Evolutionary conservation across 2,113 vertebrate genomes (phyloP), one percentile per base, ranked within the genome.

Genomic region (Onychostruthus taczanowskii): DNA sequence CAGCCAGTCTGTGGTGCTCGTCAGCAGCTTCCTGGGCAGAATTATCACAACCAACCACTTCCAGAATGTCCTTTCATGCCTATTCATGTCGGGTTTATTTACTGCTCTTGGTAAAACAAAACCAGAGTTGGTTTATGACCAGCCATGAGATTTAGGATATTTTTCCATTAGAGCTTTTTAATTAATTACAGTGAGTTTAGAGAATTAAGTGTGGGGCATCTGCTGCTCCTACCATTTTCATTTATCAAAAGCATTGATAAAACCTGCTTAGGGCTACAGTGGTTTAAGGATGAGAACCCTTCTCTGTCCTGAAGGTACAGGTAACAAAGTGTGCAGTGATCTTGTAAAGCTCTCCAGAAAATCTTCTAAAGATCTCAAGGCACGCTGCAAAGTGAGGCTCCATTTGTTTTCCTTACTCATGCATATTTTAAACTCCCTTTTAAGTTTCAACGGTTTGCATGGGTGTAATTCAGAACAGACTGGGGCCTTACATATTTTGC

Each of bases 401-500:
- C 69, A 10, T 64, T 95, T 41, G 41, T 68, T 89, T 82, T 35
- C 81, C 91, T 95, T 91, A 77, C 91, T 94, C 91, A 83, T 68
- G 82, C 78, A 79, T 83, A 88, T 93, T 94, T 96, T 73, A 93
- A 91, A 91, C 90, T 87, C 81, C n/a, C 93, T 95, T 93, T 94
- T 50, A 90, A 91, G 87, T 91, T 62, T 67, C 43, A 86, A 85
- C 4, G 3, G 33, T 74, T 90, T 93, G 85, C 90, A 87, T 52
- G 88, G 90, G 56, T 88, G 88, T 90, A 95, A 95, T 93, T 94
- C 76, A 49, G 92, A 87, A 68, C 95, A 96, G 90, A 67, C 76
- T 56, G 58, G 66, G 73, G 76, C 93, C 66, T 84, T 63, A 28
- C 93, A 94, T 94, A 90, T 63, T 94, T 90, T 96, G 79, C 93